phyloP scores from a whole-genome alignment of 2,113 vertebrate genomes.

The Sylvia atricapilla region DNA sequence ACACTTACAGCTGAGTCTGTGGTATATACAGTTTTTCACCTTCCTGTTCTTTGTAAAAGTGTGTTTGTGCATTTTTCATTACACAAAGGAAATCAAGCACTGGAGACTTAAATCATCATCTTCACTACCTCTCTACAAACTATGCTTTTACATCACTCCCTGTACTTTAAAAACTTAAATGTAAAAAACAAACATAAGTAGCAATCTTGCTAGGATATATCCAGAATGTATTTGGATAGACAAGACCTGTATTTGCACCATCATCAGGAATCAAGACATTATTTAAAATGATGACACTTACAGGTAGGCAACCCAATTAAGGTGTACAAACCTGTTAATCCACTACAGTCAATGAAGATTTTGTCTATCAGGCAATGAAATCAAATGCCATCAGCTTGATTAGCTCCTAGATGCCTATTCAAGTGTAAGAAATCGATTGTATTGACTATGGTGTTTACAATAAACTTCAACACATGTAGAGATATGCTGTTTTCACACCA shows the following conservation, averaged over 20 bases:
- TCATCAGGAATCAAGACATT: not conserved
- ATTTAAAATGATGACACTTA: not conserved
- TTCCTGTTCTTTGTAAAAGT: not conserved
- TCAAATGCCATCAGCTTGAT: not conserved
- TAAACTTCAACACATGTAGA: not conserved
- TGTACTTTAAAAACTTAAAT: not conserved
- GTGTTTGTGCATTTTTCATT: not conserved
- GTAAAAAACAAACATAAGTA: not conserved
- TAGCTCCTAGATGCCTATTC: not conserved
- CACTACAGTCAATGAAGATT: not conserved
- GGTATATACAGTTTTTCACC: not conserved
- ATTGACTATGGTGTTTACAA: not conserved
- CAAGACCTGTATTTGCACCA: not conserved
- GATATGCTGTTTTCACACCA: not conserved
- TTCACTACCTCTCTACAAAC: not conserved
- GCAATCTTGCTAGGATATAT: not conserved
- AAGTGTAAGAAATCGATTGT: not conserved
- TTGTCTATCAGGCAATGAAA: not conserved
- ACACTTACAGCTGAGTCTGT: not conserved
- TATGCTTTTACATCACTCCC: not conserved
- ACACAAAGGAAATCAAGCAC: not conserved
- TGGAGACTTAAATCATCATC: not conserved
- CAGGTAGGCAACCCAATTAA: not conserved
- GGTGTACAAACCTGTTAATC: not conserved
- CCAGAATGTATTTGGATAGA: not conserved